Conservation (phyloP, 2,113 vertebrate genomes). For the Galbula dea region DNA sequence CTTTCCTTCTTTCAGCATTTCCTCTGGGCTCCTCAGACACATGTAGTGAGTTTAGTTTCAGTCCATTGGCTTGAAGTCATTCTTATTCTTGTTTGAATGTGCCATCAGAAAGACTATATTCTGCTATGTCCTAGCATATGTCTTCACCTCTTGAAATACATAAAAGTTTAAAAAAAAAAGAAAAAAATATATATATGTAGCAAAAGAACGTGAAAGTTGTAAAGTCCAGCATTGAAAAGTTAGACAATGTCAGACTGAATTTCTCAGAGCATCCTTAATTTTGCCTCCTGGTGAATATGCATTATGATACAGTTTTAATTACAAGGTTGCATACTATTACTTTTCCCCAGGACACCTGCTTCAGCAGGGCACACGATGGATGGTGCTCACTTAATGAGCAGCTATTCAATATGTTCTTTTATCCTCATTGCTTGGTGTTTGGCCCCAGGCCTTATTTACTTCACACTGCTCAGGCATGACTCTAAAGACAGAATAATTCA, state of each 20-base stretch:
- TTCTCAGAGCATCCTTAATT: constrained; percentile 49
- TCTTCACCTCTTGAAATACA: not conserved
- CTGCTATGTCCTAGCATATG: not conserved
- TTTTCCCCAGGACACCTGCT: constrained; percentile 67
- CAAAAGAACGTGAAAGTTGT: not conserved
- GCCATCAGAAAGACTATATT: not conserved
- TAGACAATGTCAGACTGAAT: constrained; percentile 12
- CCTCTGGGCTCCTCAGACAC: not conserved
- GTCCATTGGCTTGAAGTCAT: not conserved
- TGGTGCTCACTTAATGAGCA: constrained; percentile 60
- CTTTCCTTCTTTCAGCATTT: not conserved
- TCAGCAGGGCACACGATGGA: constrained; percentile 57
- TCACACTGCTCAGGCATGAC: constrained; percentile 12
- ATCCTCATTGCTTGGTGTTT: constrained; percentile 53
- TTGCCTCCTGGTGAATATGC: constrained; percentile 55
- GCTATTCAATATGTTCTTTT: constrained; percentile 65
- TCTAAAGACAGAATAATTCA: constrained; percentile 64
- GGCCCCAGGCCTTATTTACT: constrained; percentile 66
- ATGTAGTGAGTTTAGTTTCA: not conserved
- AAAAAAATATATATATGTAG: no score
- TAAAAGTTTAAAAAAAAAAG: not conserved
- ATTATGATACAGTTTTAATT: constrained; percentile 63
- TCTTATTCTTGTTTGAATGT: not conserved
- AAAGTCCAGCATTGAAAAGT: constrained; percentile 14
- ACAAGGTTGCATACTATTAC: constrained; percentile 58